Percentiles rank a stretch among this genome's conserved stretches.
These are phyloP conservation scores for Clitarchus hookeri DNA, from an alignment of 2,888 invertebrate species.

Conservation along the genomic window DNA sequence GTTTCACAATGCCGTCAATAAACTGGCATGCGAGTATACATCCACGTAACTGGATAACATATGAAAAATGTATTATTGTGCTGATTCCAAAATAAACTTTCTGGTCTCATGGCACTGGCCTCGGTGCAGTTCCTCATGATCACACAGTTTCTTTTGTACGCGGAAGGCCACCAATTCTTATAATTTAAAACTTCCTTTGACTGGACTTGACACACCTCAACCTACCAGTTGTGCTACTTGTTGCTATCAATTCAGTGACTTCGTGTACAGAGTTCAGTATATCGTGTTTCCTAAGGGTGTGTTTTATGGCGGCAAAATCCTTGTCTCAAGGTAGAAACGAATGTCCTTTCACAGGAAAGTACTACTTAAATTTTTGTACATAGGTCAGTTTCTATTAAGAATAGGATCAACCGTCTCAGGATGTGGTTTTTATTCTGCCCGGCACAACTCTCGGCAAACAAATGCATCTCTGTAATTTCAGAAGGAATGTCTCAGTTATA, in stretches of 20 bases:
- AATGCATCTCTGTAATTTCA: neutral
- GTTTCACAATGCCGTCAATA: neutral
- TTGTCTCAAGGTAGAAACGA: neutral
- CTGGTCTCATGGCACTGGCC: neutral
- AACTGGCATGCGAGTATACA: neutral
- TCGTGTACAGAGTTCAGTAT: too few relatives aligned
- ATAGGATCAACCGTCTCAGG: neutral
- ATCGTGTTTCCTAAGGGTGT: too few relatives aligned
- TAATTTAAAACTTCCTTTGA: neutral
- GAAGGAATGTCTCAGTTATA: neutral
- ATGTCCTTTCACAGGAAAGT: neutral
- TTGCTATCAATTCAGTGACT: neutral
- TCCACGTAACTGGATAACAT: neutral
- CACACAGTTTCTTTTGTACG: neutral
- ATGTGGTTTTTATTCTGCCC: neutral
- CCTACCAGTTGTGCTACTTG: neutral
- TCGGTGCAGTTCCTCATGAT: neutral
- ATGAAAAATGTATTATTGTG: slow-evolving; percentile 4
- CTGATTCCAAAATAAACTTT: neutral
- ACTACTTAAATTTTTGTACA: neutral
- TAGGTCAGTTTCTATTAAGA: neutral
- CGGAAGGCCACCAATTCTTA: neutral
- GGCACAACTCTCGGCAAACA: neutral
- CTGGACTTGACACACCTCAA: neutral
- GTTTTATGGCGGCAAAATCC: neutral